A percentile compares a stretch with the other conserved stretches of the same genome.
These are phyloP conservation scores for Procavia capensis DNA, from an alignment of 2,113 vertebrate species.

Conservation along the genomic window DNA sequence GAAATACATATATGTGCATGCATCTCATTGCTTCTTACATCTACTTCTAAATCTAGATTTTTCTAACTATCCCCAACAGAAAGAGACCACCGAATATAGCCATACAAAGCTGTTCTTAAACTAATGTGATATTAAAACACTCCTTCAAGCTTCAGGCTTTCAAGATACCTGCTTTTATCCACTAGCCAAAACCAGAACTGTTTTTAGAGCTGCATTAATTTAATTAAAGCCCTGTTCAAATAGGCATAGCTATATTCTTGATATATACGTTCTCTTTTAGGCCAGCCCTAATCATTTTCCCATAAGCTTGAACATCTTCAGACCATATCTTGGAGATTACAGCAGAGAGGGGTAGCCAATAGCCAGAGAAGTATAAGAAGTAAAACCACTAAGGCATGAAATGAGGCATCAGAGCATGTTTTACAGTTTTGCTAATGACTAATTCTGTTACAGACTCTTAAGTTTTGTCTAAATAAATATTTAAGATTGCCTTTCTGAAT, in stretches of 20 bases:
- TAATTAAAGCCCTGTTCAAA: not conserved
- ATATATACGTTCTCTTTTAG: not conserved
- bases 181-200: not conserved
- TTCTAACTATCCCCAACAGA: too few species aligned
- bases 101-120: not conserved
- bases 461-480: not conserved
- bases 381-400: not conserved
- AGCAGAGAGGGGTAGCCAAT: not conserved
- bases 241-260: not conserved
- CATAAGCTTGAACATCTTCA: not conserved
- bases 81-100: not conserved
- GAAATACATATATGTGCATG: not conserved
- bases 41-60: not conserved
- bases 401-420: not conserved
- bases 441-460: not conserved
- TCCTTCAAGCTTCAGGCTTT: not conserved
- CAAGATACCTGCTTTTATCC: not conserved
- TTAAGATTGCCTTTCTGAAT: not conserved
- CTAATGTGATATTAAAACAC: not conserved
- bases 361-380: not conserved
- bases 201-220: not conserved
- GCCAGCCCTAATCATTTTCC: not conserved
- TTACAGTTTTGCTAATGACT: not conserved
- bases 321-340: not conserved
- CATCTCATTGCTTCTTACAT: not conserved